These are phyloP conservation scores for Ormyrus pomaceus DNA, from an alignment of 2,888 invertebrate genomes.

Conservation along the genomic window DNA sequence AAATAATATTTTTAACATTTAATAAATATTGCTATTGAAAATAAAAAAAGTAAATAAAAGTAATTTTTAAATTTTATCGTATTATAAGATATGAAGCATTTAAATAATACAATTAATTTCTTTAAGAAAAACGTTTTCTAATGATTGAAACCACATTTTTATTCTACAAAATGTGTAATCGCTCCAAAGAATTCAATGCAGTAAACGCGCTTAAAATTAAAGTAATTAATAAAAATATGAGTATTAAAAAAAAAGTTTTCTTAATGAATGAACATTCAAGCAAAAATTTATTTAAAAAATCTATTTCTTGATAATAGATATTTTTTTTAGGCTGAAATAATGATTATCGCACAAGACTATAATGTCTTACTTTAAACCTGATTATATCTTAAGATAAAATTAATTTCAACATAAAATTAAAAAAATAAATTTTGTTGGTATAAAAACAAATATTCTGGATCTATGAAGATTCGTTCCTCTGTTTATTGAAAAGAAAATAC, in stretches of 20 bases:
- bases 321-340: conserved; percentile 26
- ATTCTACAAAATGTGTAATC: too few relatives aligned
- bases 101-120: neutral
- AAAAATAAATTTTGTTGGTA: conserved; percentile 11
- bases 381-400: conserved; percentile 20
- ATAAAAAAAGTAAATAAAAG: neutral
- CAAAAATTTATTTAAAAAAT: conserved; percentile 8
- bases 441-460: conserved; percentile 35
- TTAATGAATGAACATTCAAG: neutral
- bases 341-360: conserved; percentile 20
- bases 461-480: neutral
- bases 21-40: neutral
- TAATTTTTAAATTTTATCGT: neutral
- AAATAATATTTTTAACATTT: too few relatives aligned
- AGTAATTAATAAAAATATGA: too few relatives aligned
- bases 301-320: conserved; percentile 6
- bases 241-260: too few relatives aligned
- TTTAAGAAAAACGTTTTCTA: neutral
- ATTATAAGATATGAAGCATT: neutral
- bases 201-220: too few relatives aligned
- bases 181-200: too few relatives aligned
- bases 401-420: conserved; percentile 22
- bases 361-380: neutral
- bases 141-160: too few relatives aligned
- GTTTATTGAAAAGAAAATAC: conserved; percentile 37